phyloP scores from a whole-genome alignment of 1,140 invertebrate species.

The Aricia agestis region DNA sequence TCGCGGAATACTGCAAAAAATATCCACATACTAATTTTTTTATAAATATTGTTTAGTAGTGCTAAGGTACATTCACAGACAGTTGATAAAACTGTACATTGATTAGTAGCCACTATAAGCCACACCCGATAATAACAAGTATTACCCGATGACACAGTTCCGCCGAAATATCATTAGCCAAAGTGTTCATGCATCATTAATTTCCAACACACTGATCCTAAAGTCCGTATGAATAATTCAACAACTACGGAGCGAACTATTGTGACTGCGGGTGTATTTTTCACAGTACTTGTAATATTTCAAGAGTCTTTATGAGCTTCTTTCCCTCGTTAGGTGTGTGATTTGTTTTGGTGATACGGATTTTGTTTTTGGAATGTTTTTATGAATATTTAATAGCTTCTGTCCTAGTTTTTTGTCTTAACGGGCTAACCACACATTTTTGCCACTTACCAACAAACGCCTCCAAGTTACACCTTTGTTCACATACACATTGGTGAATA shows the following conservation, averaged over 20 bases:
- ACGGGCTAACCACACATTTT: too few relatives aligned
- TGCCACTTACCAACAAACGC: too few relatives aligned
- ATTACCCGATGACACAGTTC: slow-evolving; percentile 5
- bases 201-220: slow-evolving; percentile 13
- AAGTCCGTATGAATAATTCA: slow-evolving; percentile 13
- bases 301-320: not conserved
- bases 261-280: not conserved
- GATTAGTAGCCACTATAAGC: too few relatives aligned
- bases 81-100: too few relatives aligned
- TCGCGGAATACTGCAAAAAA: too few relatives aligned
- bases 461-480: too few relatives aligned
- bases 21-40: too few relatives aligned
- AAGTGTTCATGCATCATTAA: slow-evolving; percentile 15
- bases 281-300: not conserved
- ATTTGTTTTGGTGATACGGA: not conserved
- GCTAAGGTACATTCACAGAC: too few relatives aligned
- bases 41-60: too few relatives aligned
- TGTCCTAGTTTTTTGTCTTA: too few relatives aligned
- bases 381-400: too few relatives aligned
- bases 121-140: not conserved
- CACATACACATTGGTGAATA: too few relatives aligned
- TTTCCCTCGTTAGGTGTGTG: not conserved
- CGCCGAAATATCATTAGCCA: slow-evolving; percentile 8
- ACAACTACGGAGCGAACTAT: slow-evolving; percentile 7
- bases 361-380: not conserved